Conservation (phyloP, 37 sponge, comb jelly and placozoan genomes). For the Crambe crambe region DNA sequence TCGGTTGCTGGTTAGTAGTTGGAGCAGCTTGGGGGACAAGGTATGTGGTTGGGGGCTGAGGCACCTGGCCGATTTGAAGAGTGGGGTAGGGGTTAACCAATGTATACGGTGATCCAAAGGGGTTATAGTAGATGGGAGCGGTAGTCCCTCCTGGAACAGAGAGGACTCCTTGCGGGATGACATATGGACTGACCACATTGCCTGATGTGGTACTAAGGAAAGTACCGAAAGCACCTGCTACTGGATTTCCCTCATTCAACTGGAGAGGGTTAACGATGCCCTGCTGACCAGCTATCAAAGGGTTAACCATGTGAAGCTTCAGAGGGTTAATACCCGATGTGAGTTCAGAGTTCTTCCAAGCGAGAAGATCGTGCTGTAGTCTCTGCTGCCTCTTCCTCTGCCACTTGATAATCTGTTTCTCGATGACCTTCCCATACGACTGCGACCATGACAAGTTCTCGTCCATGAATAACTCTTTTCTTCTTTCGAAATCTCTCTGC, state of each 20-base stretch:
- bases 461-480: conserved; percentile 51
- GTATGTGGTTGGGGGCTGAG: conserved; percentile 3
- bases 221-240: neutral
- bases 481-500: conserved; percentile 20
- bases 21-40: neutral
- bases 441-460: conserved; percentile 44
- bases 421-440: conserved; percentile 19
- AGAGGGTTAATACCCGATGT: neutral
- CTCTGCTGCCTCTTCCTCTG: neutral
- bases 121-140: conserved; percentile 23
- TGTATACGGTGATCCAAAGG: conserved; percentile 28
- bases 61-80: neutral
- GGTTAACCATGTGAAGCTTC: conserved; percentile 16
- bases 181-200: neutral
- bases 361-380: neutral
- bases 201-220: neutral
- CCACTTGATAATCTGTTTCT: conserved; percentile 13
- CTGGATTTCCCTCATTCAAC: neutral
- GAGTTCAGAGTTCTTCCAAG: neutral
- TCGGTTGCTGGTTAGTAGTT: neutral
- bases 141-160: neutral
- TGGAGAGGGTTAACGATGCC: conserved; percentile 5
- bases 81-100: conserved; percentile 29
- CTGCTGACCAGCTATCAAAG: neutral
- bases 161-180: conserved; percentile 17